Evolutionary conservation across 2,888 invertebrate species (phyloP).

Genomic region (Pherbina coryleti): DNA sequence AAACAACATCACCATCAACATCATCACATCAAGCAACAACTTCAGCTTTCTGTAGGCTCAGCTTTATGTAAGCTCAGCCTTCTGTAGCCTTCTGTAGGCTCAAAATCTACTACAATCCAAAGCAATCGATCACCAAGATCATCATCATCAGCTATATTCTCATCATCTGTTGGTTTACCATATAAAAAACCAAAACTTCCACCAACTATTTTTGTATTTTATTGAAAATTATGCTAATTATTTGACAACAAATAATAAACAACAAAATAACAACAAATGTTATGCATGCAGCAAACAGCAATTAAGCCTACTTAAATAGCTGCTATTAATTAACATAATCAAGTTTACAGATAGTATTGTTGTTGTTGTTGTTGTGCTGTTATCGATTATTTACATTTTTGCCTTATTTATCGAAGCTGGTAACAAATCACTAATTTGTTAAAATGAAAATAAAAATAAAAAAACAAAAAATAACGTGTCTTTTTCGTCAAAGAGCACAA

Average conservation of each 20-base stretch:
- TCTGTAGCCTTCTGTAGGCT: neutral
- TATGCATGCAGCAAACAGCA: neutral
- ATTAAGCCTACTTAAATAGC: constrained; percentile 4
- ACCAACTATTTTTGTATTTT: too few relatives aligned
- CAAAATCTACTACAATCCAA: neutral
- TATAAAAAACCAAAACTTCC: neutral
- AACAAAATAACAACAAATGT: constrained; percentile 6
- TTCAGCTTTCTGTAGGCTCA: too few relatives aligned
- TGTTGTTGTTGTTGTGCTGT: neutral
- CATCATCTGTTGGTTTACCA: neutral
- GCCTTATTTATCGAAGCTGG: neutral
- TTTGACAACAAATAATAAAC: neutral
- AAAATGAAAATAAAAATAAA: neutral
- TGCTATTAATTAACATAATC: constrained; percentile 27
- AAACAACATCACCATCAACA: too few relatives aligned
- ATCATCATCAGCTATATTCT: neutral
- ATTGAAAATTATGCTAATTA: too few relatives aligned
- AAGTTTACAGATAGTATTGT: neutral
- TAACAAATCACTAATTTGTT: neutral
- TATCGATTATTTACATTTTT: neutral
- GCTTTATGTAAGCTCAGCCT: too few relatives aligned
- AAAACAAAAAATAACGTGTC: neutral
- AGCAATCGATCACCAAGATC: neutral
- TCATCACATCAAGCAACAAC: too few relatives aligned
- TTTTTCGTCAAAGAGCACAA: neutral